Evolutionary conservation across 2,113 vertebrate genomes (phyloP).

Genomic region (Mandrillus leucophaeus): DNA sequence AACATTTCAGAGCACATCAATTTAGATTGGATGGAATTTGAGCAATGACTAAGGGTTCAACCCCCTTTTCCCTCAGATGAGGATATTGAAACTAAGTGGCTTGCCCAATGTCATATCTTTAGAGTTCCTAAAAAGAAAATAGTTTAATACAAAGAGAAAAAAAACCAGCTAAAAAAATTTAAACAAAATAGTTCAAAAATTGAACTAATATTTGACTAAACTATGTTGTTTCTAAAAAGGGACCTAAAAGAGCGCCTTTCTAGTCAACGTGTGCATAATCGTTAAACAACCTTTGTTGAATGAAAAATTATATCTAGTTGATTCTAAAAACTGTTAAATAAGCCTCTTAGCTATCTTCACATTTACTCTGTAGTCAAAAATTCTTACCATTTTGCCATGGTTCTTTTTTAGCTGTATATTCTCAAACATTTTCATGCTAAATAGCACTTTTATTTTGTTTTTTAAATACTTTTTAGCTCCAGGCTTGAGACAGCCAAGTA

Average conservation of each 20-base stretch:
- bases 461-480: slow-evolving; percentile 70
- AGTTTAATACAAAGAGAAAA: neutral
- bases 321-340: slow-evolving; percentile 72
- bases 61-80: neutral
- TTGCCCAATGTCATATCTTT: neutral
- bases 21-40: neutral
- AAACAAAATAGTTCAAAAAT: slow-evolving; percentile 59
- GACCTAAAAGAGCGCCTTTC: slow-evolving; percentile 67
- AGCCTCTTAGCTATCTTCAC: slow-evolving; percentile 48
- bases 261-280: slow-evolving; percentile 8
- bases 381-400: slow-evolving; percentile 58
- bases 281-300: slow-evolving; percentile 51
- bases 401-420: slow-evolving; percentile 61
- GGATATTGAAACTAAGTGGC: neutral
- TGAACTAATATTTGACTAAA: slow-evolving; percentile 40
- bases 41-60: neutral
- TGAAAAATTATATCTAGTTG: slow-evolving; percentile 60
- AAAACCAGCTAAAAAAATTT: slow-evolving; percentile 8
- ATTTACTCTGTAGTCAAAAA: slow-evolving; percentile 29
- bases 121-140: neutral
- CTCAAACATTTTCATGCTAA: slow-evolving; percentile 68
- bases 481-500: slow-evolving; percentile 69
- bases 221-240: slow-evolving; percentile 52
- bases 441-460: slow-evolving; percentile 52
- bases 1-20: neutral